Base-by-base conservation (phyloP, 2,888 invertebrate genomes). In the Hydrotaea diabolus region DNA sequence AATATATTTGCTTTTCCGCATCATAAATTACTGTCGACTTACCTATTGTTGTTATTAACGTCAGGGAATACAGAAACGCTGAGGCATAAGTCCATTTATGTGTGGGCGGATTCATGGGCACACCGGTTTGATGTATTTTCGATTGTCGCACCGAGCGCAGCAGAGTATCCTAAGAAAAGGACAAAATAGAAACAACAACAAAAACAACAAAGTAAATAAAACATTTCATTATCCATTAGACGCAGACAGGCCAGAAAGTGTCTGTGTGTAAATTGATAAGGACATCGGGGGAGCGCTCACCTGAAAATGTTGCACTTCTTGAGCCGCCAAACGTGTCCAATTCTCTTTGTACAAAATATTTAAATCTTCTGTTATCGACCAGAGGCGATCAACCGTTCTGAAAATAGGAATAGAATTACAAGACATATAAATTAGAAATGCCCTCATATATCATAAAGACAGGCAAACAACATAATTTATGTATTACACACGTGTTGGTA, bases 31-130 rank as follows among this genome's bases (percentile, higher is more conserved):
- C 15, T 46, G 21, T 66, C 31, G 59, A 85, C 96, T 95, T 92
- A 98, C 98, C 98, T 88, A 98, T 98, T 53, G 98, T 98, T 9
- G 98, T 98, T 90, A 98, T 98, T 87, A 98, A 95, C 19, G 98
- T 98, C 88, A 98, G 94, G 31, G 98, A 98, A 92, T 98, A 98
- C 72, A 98, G 94, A 91, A 98, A 97, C 88, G 98, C 97, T 87
- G 97, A 96, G 86, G 97, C 96, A 92, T 98, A 97, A 66, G 97
- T 97, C 98, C 98, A 98, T 88, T 95, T 94, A 90, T 96, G 95
- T 88, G 95, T 93, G 75, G 92, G 91, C 72, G 92, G 91, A 89
- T 89, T 91, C 91, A 89, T 92, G 87, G 91, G 92, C 39, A 90
- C 89, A 49, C 93, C 93, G 13, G 92, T 91, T 81, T 92, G 92